A percentile compares a stretch with the other conserved stretches of the same genome.
phyloP scores from a whole-genome alignment of 2,797 vertebrate species.

The Etheostoma perlongum region DNA sequence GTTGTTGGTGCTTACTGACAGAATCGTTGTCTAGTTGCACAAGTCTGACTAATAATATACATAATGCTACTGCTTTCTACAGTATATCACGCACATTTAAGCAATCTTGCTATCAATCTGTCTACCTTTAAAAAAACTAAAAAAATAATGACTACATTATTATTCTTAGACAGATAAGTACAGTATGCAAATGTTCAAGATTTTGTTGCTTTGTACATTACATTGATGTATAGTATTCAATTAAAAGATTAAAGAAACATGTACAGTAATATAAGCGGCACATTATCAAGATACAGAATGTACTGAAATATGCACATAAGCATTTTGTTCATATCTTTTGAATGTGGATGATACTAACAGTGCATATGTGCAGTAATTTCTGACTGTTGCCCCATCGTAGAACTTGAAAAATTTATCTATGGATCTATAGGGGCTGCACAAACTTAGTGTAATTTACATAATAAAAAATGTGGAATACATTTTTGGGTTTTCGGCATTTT shows the following conservation, averaged over 20 bases:
- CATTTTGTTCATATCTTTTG: not conserved
- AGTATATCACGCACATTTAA: not conserved
- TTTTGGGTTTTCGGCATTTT: not conserved
- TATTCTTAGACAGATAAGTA: not conserved
- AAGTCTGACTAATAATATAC: conserved; percentile 20
- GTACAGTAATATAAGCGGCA: not conserved
- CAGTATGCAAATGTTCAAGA: not conserved
- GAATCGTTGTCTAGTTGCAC: conserved; percentile 29
- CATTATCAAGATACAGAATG: not conserved
- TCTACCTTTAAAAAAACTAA: too few species aligned
- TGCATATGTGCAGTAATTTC: too few species aligned
- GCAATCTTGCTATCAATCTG: not conserved
- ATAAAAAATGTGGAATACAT: not conserved
- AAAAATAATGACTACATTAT: not conserved
- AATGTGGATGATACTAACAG: too few species aligned
- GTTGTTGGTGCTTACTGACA: conserved; percentile 41
- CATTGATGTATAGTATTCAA: not conserved
- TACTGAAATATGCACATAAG: not conserved
- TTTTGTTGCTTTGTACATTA: conserved; percentile 7
- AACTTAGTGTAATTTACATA: not conserved
- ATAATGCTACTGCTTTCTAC: conserved; percentile 11
- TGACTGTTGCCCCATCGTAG: too few species aligned
- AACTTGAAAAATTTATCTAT: too few species aligned
- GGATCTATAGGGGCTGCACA: not conserved
- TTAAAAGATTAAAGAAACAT: not conserved